Evolutionary conservation across 2,888 invertebrate genomes (phyloP).

Genomic region (Lycophotia porphyrea): DNA sequence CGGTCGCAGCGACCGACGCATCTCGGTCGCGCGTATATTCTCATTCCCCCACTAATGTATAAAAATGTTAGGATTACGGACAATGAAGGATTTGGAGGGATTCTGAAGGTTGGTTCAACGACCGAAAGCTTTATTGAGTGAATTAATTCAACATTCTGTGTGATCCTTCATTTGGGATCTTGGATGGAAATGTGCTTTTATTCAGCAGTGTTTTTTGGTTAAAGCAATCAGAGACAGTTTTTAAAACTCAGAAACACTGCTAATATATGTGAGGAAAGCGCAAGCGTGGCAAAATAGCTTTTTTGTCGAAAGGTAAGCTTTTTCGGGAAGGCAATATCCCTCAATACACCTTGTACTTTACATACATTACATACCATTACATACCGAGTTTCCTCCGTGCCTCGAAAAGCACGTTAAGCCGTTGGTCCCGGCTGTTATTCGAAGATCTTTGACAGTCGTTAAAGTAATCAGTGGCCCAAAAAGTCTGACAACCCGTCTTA

Average conservation of each 20-base stretch:
- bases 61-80: conserved; percentile 70
- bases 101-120: conserved; percentile 57
- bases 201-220: conserved; percentile 19
- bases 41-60: conserved; percentile 68
- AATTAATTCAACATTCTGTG: conserved; percentile 61
- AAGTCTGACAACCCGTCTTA: too few species aligned
- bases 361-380: too few species aligned
- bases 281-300: background rate
- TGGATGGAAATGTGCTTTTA: conserved; percentile 41
- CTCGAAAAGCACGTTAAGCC: too few species aligned
- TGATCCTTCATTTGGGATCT: conserved; percentile 53
- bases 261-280: background rate
- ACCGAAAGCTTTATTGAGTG: conserved; percentile 60
- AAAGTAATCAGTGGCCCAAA: too few species aligned
- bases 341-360: background rate
- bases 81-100: conserved; percentile 66
- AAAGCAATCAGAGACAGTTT: background rate
- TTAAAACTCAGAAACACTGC: background rate
- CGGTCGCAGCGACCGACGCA: conserved; percentile 29
- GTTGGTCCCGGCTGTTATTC: too few species aligned
- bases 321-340: background rate
- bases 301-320: background rate
- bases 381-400: too few species aligned
- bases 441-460: too few species aligned
- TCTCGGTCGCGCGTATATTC: conserved; percentile 57